These are phyloP conservation scores for Eupithecia dodoneata DNA, from an alignment of 2,888 invertebrate species.

Conservation along the genomic window DNA sequence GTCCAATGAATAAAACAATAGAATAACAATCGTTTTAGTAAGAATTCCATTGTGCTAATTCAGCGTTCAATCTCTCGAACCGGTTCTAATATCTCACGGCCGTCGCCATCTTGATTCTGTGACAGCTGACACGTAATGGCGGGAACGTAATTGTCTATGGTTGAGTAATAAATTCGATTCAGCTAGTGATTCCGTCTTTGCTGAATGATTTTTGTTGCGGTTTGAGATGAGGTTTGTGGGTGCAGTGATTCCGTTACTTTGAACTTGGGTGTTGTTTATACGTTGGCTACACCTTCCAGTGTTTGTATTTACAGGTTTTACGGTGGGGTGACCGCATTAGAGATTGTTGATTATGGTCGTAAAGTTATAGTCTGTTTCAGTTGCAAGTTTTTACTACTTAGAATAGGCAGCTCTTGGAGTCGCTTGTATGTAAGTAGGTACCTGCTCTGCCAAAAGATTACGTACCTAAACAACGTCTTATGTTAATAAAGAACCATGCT, in stretches of 20 bases:
- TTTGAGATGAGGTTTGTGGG: conserved; percentile 20
- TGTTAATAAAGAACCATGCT: too few species aligned
- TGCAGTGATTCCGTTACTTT: not conserved
- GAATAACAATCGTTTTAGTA: conserved; percentile 24
- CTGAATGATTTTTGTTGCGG: conserved; percentile 48
- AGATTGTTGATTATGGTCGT: too few species aligned
- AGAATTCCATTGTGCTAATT: conserved; percentile 43
- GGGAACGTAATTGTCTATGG: conserved; percentile 63
- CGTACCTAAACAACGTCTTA: too few species aligned
- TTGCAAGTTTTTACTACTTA: too few species aligned
- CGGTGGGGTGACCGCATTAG: not conserved
- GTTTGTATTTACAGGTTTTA: not conserved
- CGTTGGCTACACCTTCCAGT: not conserved
- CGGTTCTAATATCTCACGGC: conserved; percentile 55
- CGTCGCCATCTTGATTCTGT: conserved; percentile 62
- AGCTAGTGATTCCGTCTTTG: conserved; percentile 50
- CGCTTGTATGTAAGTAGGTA: too few species aligned
- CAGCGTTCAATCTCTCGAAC: conserved; percentile 33
- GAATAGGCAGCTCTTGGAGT: too few species aligned
- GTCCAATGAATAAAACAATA: conserved; percentile 37
- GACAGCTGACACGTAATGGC: conserved; percentile 65
- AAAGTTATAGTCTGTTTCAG: too few species aligned
- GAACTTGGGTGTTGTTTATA: conserved; percentile 5
- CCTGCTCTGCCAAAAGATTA: too few species aligned
- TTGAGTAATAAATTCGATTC: conserved; percentile 65